Evolutionary conservation across 30 jellyfish, hydroid and myxozoan genomes (phyloP), one percentile per base, ranked within the genome.

Genomic region (Aurelia aurita complex sp. Pacific): DNA sequence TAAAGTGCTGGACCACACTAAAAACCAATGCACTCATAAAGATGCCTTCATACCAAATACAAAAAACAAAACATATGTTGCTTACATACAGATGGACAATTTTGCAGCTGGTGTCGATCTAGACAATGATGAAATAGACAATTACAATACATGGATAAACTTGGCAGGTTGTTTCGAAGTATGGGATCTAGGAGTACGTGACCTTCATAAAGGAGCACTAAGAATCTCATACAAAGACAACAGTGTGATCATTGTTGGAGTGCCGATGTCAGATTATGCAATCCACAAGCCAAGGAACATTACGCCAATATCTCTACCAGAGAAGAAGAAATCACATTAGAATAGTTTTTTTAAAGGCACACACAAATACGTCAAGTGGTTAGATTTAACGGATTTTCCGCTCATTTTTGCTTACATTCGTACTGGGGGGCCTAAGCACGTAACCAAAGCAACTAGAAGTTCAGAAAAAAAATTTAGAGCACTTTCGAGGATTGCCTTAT

Each of bases 171-270:
- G 98, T 72, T 92, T 85, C 59, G 83, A 77, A 51, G 77, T 92
- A 46, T 92, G 98, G 98, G 98, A 92, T 83, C 77, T 86, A 83
- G 96, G 87, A 67, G 75, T 61, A 72, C 95, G 98, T 7, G 92
- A 97, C 29, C 82, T 92, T 68, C 98, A 92, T 61, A 81, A 86
- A 85, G 89, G 91, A 54, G 69, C 82, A 74, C 80, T 94, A 81
- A 35, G 98, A 34, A 86, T 92, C 72, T 92, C 91, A 90, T 55
- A 85, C 35, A 92, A 92, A 80, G 87, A 81, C 8, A 92, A 92
- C 80, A 89, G 77, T 36, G 67, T 92, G 13, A 73, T 92, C n/a
- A 68, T 92, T 2, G 96, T 92, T 12, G 98, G 98, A 40, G 53
- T 40, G 15, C 96, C 96, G 33, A 72, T 52, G 40, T 92, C 98